phyloP scores from a whole-genome alignment of 2,888 invertebrate genomes.

The Xylocampa areola region DNA sequence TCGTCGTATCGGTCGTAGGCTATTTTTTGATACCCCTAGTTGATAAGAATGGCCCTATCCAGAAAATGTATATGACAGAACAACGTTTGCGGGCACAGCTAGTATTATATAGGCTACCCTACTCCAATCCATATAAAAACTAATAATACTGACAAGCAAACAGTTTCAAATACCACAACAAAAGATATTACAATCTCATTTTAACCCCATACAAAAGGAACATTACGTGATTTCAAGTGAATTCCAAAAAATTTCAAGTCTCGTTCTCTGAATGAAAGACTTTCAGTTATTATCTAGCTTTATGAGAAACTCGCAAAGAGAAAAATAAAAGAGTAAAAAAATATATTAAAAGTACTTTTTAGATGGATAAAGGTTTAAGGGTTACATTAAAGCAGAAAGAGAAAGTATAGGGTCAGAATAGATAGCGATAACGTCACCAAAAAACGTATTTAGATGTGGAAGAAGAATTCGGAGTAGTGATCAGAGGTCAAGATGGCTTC shows the following conservation, averaged over 20 bases:
- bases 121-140: background rate
- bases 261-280: constrained; percentile 35
- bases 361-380: constrained; percentile 27
- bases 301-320: constrained; percentile 21
- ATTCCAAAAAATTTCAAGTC: constrained; percentile 19
- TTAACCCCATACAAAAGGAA: constrained; percentile 22
- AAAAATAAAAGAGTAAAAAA: constrained; percentile 28
- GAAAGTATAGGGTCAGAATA: too few species aligned
- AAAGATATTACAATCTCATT: constrained; percentile 3
- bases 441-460: too few species aligned
- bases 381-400: background rate
- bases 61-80: too few species aligned
- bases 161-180: constrained; percentile 6
- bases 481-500: too few species aligned
- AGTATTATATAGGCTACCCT: too few species aligned
- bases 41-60: too few species aligned
- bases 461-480: too few species aligned
- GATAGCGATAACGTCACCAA: too few species aligned
- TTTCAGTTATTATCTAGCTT: constrained; percentile 36
- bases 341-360: constrained; percentile 30
- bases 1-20: too few species aligned
- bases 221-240: constrained; percentile 25
- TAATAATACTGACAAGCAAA: background rate
- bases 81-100: too few species aligned
- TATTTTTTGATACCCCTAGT: too few species aligned